Evolutionary conservation across 2,113 vertebrate genomes (phyloP).

Genomic region (Nipponia nippon): DNA sequence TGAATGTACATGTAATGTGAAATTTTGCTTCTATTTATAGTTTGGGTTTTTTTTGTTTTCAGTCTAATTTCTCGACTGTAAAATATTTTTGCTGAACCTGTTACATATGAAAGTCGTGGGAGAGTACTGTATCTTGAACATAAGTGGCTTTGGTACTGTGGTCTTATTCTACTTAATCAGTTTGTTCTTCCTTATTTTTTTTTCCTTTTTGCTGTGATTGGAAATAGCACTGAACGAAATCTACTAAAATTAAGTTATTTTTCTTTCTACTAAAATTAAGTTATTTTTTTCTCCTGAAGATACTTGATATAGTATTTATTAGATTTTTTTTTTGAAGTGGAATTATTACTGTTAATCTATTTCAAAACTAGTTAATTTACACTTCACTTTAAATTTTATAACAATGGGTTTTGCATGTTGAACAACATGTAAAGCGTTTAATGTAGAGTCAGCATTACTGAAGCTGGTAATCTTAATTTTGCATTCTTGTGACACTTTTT

Average conservation of each 20-base stretch:
- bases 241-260: slow-evolving; percentile 69
- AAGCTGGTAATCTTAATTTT: slow-evolving; percentile 52
- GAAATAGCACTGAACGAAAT: slow-evolving; percentile 70
- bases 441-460: slow-evolving; percentile 42
- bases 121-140: slow-evolving; percentile 63
- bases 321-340: slow-evolving; percentile 53
- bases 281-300: slow-evolving; percentile 73
- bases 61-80: slow-evolving; percentile 62
- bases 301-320: slow-evolving; percentile 77
- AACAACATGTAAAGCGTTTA: slow-evolving; percentile 45
- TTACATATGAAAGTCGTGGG: slow-evolving; percentile 66
- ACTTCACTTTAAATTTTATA: slow-evolving; percentile 56
- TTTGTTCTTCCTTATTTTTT: neutral
- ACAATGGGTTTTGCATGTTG: slow-evolving; percentile 48
- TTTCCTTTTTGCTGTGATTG: slow-evolving; percentile 51
- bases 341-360: slow-evolving; percentile 68
- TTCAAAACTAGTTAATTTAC: slow-evolving; percentile 61
- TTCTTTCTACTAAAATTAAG: slow-evolving; percentile 70
- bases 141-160: slow-evolving; percentile 68
- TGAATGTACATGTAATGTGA: slow-evolving; percentile 72
- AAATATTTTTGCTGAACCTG: slow-evolving; percentile 65
- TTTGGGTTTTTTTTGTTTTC: slow-evolving; percentile 34
- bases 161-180: slow-evolving; percentile 67
- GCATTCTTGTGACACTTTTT: slow-evolving; percentile 32
- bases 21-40: slow-evolving; percentile 70